These are phyloP conservation scores for Diachrysia chrysitis DNA, from an alignment of 2,888 invertebrate species.

Conservation along the genomic window DNA sequence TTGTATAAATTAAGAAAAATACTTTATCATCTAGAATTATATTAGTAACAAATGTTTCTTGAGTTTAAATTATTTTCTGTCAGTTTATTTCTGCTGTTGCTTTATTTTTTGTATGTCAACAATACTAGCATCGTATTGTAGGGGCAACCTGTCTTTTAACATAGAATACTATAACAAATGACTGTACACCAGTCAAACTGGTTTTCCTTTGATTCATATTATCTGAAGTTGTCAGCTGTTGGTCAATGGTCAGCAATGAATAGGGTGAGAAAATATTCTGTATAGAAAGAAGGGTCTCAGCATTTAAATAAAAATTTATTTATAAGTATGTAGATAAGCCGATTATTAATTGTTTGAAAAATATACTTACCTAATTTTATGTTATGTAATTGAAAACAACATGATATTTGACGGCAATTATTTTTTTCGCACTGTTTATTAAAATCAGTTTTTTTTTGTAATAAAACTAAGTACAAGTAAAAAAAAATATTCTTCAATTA, in stretches of 20 bases:
- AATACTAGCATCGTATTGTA: not conserved
- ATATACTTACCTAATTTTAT: too few relatives aligned
- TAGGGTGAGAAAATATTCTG: conserved; percentile 2
- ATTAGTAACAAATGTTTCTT: too few relatives aligned
- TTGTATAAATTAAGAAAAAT: too few relatives aligned
- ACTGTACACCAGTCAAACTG: not conserved
- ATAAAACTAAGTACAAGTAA: too few relatives aligned
- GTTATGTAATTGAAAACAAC: too few relatives aligned
- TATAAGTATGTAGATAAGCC: not conserved
- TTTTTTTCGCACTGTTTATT: too few relatives aligned
- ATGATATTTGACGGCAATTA: too few relatives aligned
- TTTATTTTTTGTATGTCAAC: not conserved
- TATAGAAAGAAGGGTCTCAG: not conserved
- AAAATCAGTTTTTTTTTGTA: too few relatives aligned
- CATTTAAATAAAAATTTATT: not conserved
- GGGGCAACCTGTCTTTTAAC: not conserved
- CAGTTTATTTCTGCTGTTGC: not conserved
- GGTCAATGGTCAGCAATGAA: not conserved
- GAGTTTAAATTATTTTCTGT: too few relatives aligned
- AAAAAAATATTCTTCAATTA: too few relatives aligned
- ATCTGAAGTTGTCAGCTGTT: not conserved
- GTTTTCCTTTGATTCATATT: conserved; percentile 1
- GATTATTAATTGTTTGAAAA: not conserved
- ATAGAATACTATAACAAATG: not conserved
- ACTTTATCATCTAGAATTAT: too few relatives aligned